Conservation (phyloP, 2,797 vertebrate genomes). For the Knipowitschia caucasica region DNA sequence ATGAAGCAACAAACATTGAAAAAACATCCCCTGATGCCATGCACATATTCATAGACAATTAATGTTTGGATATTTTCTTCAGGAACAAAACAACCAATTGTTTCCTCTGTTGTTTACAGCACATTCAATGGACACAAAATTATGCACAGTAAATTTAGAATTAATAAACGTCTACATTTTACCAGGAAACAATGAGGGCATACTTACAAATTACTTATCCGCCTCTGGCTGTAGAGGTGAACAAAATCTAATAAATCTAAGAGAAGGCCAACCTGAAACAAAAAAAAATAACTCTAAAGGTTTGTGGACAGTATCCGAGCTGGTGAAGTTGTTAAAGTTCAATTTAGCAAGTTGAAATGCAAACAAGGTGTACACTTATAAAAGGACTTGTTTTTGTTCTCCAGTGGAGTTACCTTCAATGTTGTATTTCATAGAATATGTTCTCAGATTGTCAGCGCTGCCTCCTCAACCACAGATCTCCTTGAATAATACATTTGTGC, state of each 20-base stretch:
- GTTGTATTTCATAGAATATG: too few species aligned
- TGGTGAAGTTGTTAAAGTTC: too few species aligned
- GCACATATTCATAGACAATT: constrained; percentile 30
- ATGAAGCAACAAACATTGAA: constrained; percentile 37
- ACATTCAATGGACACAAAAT: constrained; percentile 47
- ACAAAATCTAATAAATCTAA: too few species aligned
- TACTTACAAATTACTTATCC: too few species aligned
- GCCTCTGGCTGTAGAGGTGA: constrained; percentile 26
- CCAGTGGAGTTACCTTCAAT: too few species aligned
- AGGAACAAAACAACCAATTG: constrained; percentile 26
- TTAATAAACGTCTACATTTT: too few species aligned
- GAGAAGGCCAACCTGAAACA: too few species aligned
- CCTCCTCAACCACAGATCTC: constrained; percentile 27
- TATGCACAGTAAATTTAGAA: constrained; percentile 54
- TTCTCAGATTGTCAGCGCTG: constrained; percentile 37
- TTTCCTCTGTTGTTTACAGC: constrained; percentile 46
- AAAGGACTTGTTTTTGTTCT: too few species aligned
- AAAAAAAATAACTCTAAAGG: too few species aligned
- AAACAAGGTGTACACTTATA: too few species aligned
- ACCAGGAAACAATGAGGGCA: constrained; percentile 39
- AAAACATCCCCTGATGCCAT: constrained; percentile 16
- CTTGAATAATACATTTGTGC: constrained; percentile 40
- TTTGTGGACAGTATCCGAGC: too few species aligned
- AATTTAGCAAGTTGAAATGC: too few species aligned
- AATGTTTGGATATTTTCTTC: constrained; percentile 30